phyloP scores from a whole-genome alignment of 1,140 invertebrate genomes.

The Calosoma granatense region DNA sequence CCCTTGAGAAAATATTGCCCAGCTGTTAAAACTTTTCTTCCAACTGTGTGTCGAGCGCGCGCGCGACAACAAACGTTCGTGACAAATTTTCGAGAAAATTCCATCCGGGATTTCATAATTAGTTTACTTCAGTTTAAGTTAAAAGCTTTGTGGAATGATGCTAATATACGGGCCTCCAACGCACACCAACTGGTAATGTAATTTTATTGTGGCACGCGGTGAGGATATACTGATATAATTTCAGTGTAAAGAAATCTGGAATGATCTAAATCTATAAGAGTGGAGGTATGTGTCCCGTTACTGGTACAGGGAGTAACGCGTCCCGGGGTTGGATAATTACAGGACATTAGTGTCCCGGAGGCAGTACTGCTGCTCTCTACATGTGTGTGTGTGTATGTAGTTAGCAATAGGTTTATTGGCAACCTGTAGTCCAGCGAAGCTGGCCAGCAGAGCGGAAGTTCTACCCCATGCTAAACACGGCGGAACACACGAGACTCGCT shows the following conservation, averaged over 20 bases:
- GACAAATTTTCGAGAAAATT: conserved; percentile 7
- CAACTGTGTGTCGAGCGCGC: too few relatives aligned
- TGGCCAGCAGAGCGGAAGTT: not conserved
- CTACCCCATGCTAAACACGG: conserved; percentile 4
- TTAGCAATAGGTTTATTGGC: conserved; percentile 9
- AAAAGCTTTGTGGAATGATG: not conserved
- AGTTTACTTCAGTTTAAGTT: conserved; percentile 5
- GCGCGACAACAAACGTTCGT: not conserved
- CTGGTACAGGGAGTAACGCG: too few relatives aligned
- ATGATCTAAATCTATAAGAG: too few relatives aligned
- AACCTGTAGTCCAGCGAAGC: not conserved
- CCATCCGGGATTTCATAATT: conserved; percentile 6
- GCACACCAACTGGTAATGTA: too few relatives aligned
- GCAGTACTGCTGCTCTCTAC: too few relatives aligned
- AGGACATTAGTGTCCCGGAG: not conserved
- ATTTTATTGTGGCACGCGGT: too few relatives aligned
- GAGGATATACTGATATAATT: too few relatives aligned
- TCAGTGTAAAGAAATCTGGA: too few relatives aligned
- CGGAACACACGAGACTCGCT: conserved; percentile 5
- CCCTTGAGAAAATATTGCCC: conserved; percentile 6
- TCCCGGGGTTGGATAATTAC: too few relatives aligned
- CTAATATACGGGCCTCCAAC: not conserved
- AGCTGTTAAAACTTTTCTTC: conserved; percentile 8
- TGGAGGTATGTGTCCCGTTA: too few relatives aligned
- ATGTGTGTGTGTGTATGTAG: not conserved